These are phyloP conservation scores for Anomalospiza imberbis DNA, from an alignment of 2,797 vertebrate genomes.

Conservation along the genomic window DNA sequence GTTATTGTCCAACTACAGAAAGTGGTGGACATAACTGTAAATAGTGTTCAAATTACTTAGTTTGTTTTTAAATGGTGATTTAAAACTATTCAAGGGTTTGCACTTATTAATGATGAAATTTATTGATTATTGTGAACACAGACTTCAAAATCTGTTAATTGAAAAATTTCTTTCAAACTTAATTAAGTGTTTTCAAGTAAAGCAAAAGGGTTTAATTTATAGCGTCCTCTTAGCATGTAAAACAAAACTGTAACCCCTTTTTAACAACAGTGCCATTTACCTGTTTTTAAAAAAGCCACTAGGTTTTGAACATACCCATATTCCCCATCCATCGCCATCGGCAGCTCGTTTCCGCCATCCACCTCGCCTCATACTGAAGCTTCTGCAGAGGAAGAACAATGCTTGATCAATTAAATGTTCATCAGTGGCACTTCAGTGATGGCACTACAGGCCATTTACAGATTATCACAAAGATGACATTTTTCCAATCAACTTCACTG, in stretches of 20 bases:
- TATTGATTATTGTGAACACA: neutral
- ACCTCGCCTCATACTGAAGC: constrained; percentile 94
- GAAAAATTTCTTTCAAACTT: neutral
- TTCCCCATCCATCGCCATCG: constrained; percentile 89
- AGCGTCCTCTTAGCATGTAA: neutral
- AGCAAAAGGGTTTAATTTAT: neutral
- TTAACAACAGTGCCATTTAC: neutral
- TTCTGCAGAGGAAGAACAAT: constrained; percentile 69
- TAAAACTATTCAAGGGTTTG: neutral
- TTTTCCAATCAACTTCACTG: neutral
- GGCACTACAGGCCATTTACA: neutral
- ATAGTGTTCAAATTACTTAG: neutral
- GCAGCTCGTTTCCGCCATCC: constrained; percentile 90
- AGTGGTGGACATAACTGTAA: neutral
- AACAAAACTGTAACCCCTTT: neutral
- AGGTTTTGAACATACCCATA: constrained; percentile 79
- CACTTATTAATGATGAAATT: neutral
- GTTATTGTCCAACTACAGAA: neutral
- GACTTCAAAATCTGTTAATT: neutral
- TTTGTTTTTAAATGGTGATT: neutral
- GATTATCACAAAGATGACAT: neutral
- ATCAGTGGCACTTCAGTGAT: neutral
- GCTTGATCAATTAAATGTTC: neutral
- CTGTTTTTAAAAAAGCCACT: neutral
- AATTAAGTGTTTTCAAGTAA: neutral